A percentile compares a stretch with the other conserved stretches of the same genome.
Conservation (phyloP, 2,797 vertebrate species). For the Chromobotia macracanthus region DNA sequence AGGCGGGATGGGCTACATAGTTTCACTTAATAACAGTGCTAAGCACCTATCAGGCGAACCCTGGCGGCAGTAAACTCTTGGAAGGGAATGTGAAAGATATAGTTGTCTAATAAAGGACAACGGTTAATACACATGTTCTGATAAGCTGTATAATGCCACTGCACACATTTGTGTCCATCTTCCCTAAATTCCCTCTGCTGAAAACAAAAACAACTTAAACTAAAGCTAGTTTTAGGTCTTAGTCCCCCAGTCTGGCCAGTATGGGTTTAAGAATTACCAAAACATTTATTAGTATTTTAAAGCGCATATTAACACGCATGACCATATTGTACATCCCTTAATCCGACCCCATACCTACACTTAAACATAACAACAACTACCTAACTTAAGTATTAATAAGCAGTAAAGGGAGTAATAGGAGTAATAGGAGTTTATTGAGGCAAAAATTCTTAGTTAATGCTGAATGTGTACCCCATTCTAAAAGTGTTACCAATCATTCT, state of each 20-base stretch:
- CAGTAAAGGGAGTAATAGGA: too few species aligned
- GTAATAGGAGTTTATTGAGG: too few species aligned
- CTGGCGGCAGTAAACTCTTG: not conserved
- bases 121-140: not conserved
- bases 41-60: conserved; percentile 16
- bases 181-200: not conserved
- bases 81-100: not conserved
- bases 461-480: too few species aligned
- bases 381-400: too few species aligned
- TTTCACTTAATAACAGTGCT: conserved; percentile 21
- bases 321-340: too few species aligned
- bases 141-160: too few species aligned
- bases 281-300: too few species aligned
- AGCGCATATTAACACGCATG: too few species aligned
- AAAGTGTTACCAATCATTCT: too few species aligned
- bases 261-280: not conserved
- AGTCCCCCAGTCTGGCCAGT: not conserved
- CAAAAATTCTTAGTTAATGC: too few species aligned
- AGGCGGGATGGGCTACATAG: conserved; percentile 5
- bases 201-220: not conserved
- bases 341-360: too few species aligned
- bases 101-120: conserved; percentile 3
- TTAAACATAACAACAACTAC: too few species aligned
- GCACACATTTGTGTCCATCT: conserved; percentile 10
- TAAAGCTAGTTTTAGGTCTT: not conserved